Evolutionary conservation across 2,888 invertebrate genomes (phyloP).

Genomic region (Nasonia oneida): DNA sequence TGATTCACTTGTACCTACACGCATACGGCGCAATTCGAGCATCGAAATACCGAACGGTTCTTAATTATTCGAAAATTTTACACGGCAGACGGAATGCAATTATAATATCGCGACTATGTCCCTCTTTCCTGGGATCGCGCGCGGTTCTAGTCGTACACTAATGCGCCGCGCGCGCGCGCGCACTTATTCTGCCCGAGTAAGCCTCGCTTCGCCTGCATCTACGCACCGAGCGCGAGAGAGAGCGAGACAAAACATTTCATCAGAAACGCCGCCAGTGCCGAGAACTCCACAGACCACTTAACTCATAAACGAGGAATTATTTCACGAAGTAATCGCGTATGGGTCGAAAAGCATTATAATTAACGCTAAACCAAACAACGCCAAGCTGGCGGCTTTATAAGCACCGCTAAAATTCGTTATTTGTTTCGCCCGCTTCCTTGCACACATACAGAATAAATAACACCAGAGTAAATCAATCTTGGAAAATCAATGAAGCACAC

Average conservation of each 20-base stretch:
- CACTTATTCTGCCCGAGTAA: slow-evolving; percentile 70
- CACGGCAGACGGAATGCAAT: slow-evolving; percentile 73
- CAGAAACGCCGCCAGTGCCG: slow-evolving; percentile 72
- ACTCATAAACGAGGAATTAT: slow-evolving; percentile 78
- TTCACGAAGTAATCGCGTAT: slow-evolving; percentile 77
- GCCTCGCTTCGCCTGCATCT: slow-evolving; percentile 67
- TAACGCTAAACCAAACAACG: slow-evolving; percentile 73
- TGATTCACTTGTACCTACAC: slow-evolving; percentile 1
- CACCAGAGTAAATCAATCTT: background rate
- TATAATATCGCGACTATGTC: slow-evolving; percentile 71
- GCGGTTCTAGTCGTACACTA: background rate
- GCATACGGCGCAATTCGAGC: background rate
- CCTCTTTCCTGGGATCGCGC: slow-evolving; percentile 59
- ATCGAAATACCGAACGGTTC: slow-evolving; percentile 58
- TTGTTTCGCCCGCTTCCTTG: background rate
- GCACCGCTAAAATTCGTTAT: background rate
- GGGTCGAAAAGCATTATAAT: slow-evolving; percentile 78
- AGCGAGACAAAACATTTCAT: slow-evolving; percentile 75
- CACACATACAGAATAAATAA: background rate
- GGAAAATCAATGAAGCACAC: slow-evolving; percentile 24
- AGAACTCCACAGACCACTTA: slow-evolving; percentile 76
- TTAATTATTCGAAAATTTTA: slow-evolving; percentile 77
- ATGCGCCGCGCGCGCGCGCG: slow-evolving; percentile 25
- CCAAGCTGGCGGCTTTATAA: background rate
- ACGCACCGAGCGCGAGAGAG: slow-evolving; percentile 67